A percentile compares a stretch with the other conserved stretches of the same genome.
Evolutionary conservation across 2,888 invertebrate genomes (phyloP).

Genomic region (Pemphredon lugubris): DNA sequence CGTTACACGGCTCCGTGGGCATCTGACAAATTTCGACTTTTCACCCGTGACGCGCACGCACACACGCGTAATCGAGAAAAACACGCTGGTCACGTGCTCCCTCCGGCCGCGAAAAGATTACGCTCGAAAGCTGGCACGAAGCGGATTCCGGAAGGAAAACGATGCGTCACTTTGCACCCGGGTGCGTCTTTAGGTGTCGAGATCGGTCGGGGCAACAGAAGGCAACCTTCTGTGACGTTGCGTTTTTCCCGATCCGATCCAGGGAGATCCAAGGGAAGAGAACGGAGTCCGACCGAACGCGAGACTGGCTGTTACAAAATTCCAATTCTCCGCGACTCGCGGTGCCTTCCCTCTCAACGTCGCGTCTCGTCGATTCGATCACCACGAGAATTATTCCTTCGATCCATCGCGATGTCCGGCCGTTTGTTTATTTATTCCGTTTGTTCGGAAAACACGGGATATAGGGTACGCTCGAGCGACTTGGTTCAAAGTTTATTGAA

Average conservation of each 20-base stretch:
- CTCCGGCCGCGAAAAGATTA: constrained; percentile 42
- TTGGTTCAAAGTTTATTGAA: too few relatives aligned
- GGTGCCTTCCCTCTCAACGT: neutral
- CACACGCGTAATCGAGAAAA: neutral
- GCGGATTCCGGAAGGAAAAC: constrained; percentile 65
- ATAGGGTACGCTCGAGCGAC: too few relatives aligned
- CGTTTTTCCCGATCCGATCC: constrained; percentile 59
- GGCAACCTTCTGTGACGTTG: constrained; percentile 75
- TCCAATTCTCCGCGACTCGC: too few relatives aligned
- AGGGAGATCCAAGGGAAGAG: neutral
- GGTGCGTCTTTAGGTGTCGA: constrained; percentile 48
- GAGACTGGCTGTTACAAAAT: neutral
- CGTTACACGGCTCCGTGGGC: constrained; percentile 69
- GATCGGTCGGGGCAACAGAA: constrained; percentile 68
- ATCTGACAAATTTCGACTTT: constrained; percentile 76
- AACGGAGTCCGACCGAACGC: constrained; percentile 14
- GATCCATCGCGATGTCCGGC: too few relatives aligned
- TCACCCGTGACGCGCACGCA: constrained; percentile 10
- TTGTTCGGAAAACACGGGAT: too few relatives aligned
- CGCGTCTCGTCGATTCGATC: too few relatives aligned
- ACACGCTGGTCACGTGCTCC: constrained; percentile 48
- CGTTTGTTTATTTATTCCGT: too few relatives aligned
- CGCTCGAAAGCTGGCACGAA: constrained; percentile 19
- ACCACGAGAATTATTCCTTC: too few relatives aligned
- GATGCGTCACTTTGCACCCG: constrained; percentile 77